Base-by-base conservation (phyloP, 2,888 invertebrate genomes). In the Corbicula japonica region DNA sequence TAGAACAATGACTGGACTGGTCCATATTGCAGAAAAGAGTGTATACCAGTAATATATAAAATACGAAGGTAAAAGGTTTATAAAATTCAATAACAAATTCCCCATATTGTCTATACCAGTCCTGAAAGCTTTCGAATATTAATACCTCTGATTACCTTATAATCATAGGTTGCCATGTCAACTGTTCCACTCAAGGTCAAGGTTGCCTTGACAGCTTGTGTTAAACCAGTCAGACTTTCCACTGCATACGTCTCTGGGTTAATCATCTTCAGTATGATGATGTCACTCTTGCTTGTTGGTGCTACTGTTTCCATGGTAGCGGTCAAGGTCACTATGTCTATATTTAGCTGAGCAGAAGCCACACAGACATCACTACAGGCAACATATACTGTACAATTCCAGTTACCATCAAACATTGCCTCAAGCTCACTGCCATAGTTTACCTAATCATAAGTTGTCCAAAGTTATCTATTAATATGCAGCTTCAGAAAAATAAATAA, bases 211-310 rank as follows among this genome's bases (percentile, higher is more conserved):
- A 72, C 18, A 2, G 56, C 63, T 23, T 52, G 18, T 8, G 41
- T 34, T 23, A 72, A 21, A 12, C 34, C 46, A 2, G 21, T 32
- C 15, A 63, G 5, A n/a, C n/a, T 32, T 38, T 56, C 62, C 23
- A 30, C 63, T 41, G 41, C 52, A 21, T 72, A 56, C 2, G 63
- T 63, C 26, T 72, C 63, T 10, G 72, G 72, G 28, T 63, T 72
- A 18, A 72, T 63, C 34, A 72, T 21, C 18, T 54, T 56, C n/a
- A 56, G 6, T 0, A 72, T 52, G 0, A 72, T 23, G n/a, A 72
- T 54, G 56, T 72, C 63, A 30, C 62, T 63, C 32, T n/a, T 72
- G 1, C 63, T 32, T 15, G 56, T 52, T n/a, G 54, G 46, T 32
- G 72, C 15, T 0, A 46, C 34, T 10, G 32, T 21, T 21, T 26